phyloP scores from a whole-genome alignment of 2,113 vertebrate genomes.

The Thunnus thynnus region DNA sequence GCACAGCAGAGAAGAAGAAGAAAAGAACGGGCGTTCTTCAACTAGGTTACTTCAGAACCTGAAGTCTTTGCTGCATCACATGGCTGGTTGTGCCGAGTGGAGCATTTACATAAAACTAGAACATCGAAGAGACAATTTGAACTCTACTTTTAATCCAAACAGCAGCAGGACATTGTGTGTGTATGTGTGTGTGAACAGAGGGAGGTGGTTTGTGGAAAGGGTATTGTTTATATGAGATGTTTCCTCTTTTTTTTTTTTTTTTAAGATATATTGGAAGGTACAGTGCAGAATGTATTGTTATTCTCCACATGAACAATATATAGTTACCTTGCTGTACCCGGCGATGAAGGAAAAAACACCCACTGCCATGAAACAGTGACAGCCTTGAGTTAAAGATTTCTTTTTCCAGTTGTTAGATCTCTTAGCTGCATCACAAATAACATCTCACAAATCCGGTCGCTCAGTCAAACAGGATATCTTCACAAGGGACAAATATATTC shows the following conservation, averaged over 20 bases:
- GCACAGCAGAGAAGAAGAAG: conserved; percentile 31
- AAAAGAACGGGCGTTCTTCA: conserved; percentile 19
- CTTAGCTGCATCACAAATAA: conserved; percentile 70
- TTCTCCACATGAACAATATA: conserved; percentile 71
- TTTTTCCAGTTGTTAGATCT: conserved; percentile 61
- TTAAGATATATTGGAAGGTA: conserved; percentile 62
- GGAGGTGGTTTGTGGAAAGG: conserved; percentile 40
- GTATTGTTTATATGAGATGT: conserved; percentile 47
- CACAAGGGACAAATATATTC: conserved; percentile 77
- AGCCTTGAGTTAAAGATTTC: conserved; percentile 52
- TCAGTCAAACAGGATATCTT: conserved; percentile 75
- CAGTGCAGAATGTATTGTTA: conserved; percentile 64
- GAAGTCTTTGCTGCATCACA: conserved; percentile 24
- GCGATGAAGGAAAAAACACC: conserved; percentile 65
- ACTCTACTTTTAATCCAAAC: conserved; percentile 55
- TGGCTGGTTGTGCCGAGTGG: conserved; percentile 41
- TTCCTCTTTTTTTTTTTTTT: conserved; percentile 47
- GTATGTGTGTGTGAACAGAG: conserved; percentile 50
- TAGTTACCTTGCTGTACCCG: conserved; percentile 57
- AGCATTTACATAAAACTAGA: conserved; percentile 62
- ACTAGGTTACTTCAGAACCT: conserved; percentile 32
- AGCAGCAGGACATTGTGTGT: conserved; percentile 53
- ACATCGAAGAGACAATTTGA: conserved; percentile 63
- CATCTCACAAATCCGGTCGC: conserved; percentile 55
- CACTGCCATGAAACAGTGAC: conserved; percentile 61